Percentiles rank a stretch among this genome's conserved stretches.
Evolutionary conservation across 1,140 invertebrate genomes (phyloP).

Genomic region (Drosophila ercepeae): DNA sequence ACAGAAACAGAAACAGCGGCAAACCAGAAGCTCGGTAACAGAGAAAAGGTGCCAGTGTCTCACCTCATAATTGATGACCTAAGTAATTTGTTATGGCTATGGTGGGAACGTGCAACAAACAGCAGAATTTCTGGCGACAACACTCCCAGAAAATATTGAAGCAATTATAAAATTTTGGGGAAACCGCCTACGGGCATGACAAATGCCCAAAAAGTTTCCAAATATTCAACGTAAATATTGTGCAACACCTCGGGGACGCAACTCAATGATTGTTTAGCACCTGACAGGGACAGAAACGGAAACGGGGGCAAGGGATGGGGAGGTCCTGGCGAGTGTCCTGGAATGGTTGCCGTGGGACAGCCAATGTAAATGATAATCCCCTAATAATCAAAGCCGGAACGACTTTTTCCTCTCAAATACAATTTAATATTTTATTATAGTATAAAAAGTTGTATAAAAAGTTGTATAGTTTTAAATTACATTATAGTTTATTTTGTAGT

Average conservation of each 20-base stretch:
- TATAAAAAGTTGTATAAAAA: no score
- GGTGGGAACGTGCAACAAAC: conserved; percentile 70
- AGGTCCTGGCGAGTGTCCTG: neutral
- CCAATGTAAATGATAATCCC: neutral
- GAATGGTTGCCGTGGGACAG: neutral
- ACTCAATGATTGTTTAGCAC: neutral
- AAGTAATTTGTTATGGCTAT: conserved; percentile 78
- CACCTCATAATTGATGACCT: conserved; percentile 78
- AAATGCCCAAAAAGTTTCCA: conserved; percentile 14
- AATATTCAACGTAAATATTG: neutral
- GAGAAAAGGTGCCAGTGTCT: conserved; percentile 34
- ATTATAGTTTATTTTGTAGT: no score
- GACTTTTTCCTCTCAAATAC: neutral
- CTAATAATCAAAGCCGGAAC: neutral
- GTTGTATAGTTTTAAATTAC: no score
- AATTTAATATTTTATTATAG: no score
- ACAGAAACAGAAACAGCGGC: conserved; percentile 15
- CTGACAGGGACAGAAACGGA: neutral
- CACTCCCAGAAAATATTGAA: conserved; percentile 51
- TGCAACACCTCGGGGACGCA: neutral
- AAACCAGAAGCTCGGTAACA: conserved; percentile 15
- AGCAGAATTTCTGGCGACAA: conserved; percentile 31
- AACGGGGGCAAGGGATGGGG: neutral
- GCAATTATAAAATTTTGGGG: conserved; percentile 65
- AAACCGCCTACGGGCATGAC: conserved; percentile 31